A percentile compares a stretch with the other conserved stretches of the same genome.
Conservation (phyloP, 2,797 vertebrate genomes). For the Pitangus sulphuratus region DNA sequence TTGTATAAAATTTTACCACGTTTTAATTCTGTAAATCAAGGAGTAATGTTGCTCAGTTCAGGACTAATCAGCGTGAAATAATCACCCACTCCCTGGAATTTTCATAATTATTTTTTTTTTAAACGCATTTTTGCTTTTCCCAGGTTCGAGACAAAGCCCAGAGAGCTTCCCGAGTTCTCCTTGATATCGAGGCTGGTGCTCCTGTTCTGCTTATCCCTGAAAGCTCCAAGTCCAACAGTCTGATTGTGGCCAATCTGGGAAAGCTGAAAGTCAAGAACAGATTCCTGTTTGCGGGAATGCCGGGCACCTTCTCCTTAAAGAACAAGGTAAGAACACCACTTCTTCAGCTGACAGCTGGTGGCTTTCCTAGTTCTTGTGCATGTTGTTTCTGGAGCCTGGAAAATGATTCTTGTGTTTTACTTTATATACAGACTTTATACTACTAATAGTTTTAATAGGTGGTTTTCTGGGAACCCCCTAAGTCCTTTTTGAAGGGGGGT, state of each 20-base stretch:
- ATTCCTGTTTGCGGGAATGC: slow-evolving; percentile 87
- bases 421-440: neutral
- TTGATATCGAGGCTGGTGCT: slow-evolving; percentile 94
- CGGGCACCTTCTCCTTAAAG: slow-evolving; percentile 89
- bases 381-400: neutral
- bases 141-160: slow-evolving; percentile 93
- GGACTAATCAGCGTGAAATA: neutral
- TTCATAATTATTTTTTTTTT: neutral
- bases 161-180: slow-evolving; percentile 86
- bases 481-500: neutral
- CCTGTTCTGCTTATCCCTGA: slow-evolving; percentile 96
- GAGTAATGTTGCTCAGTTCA: neutral
- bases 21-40: neutral
- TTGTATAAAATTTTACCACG: neutral
- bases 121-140: neutral
- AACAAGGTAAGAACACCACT: slow-evolving; percentile 89
- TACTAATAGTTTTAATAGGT: neutral
- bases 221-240: slow-evolving; percentile 88
- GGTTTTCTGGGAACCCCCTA: neutral
- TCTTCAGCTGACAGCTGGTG: neutral
- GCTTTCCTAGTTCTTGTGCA: neutral
- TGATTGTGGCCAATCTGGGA: slow-evolving; percentile 95
- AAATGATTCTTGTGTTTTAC: neutral
- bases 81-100: neutral
- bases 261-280: slow-evolving; percentile 92